Base-by-base conservation (phyloP, 2,797 vertebrate genomes). In the Pteropus rufus region DNA sequence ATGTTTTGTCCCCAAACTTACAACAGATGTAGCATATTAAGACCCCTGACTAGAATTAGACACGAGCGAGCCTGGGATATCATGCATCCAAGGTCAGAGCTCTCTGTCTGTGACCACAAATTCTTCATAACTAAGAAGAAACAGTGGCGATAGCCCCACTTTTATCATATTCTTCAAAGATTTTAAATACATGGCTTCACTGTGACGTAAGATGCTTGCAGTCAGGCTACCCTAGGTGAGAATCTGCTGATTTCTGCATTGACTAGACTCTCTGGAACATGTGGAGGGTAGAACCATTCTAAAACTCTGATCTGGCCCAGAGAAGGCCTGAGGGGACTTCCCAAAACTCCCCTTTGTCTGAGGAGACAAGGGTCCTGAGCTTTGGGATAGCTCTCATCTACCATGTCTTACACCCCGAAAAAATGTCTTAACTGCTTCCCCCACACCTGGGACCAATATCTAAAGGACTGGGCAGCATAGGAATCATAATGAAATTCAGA, bases 171-270 rank as follows among this genome's bases (percentile, higher is more conserved):
- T 29, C 70, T 69, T 54, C 39, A 9, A 52, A 58, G 29, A 44
- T 2, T 4, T 8, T 21, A 8, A 3, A 2, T 31, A 21, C 5
- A 1, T 1, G 10, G 41, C 23, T 39, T 36, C 2, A 0, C 76
- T 14, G 0, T 3, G 21, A 2, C 26, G 0, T 10, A 3, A 0
- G 2, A 6, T 16, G 23, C 70, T 62, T 15, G 41, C 44, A 7
- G 36, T 36, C 49, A 7, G 44, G 26, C 67, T 15, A 1, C 23
- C 21, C 52, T 77, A 34, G 4, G 49, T 15, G 56, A 14, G 7
- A 10, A 1, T 26, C 29, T 29, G 56, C 65, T 49, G 58, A 18
- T 8, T 21, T 44, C 36, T 56, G 16, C 46, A 3, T 1, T 7
- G 16, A 26, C 39, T 24, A 12, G 60, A 65, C 58, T 23, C 72